These are phyloP conservation scores for Galagoides demidoff DNA, from an alignment of 2,797 vertebrate species.

Conservation along the genomic window DNA sequence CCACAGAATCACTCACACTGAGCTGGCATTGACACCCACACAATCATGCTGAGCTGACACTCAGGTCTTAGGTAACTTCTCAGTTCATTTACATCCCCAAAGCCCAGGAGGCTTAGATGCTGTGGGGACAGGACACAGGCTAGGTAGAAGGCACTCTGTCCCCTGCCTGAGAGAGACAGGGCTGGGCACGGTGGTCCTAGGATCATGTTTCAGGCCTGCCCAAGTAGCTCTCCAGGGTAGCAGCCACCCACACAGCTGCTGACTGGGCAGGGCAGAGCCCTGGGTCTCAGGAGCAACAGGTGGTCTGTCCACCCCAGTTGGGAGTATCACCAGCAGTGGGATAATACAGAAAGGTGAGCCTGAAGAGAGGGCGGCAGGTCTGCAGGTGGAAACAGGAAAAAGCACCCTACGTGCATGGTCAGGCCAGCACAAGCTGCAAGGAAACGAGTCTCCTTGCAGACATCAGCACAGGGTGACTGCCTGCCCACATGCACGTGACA, in stretches of 20 bases:
- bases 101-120: not conserved
- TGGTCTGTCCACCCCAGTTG: not conserved
- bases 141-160: not conserved
- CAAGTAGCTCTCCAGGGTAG: not conserved
- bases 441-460: not conserved
- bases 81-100: not conserved
- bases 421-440: not conserved
- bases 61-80: not conserved
- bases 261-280: not conserved
- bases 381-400: fast-evolving
- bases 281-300: not conserved
- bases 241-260: not conserved
- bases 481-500: too few relatives aligned
- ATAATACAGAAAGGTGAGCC: not conserved
- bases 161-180: not conserved
- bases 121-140: not conserved
- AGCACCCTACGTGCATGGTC: fast-evolving
- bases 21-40: not conserved
- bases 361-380: not conserved
- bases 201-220: not conserved
- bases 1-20: not conserved
- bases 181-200: not conserved
- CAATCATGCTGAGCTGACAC: not conserved
- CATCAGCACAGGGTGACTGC: too few relatives aligned
- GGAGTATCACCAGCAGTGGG: not conserved